These are phyloP conservation scores for Cacoxenus indagator DNA, from an alignment of 2,888 invertebrate species.

Conservation along the genomic window DNA sequence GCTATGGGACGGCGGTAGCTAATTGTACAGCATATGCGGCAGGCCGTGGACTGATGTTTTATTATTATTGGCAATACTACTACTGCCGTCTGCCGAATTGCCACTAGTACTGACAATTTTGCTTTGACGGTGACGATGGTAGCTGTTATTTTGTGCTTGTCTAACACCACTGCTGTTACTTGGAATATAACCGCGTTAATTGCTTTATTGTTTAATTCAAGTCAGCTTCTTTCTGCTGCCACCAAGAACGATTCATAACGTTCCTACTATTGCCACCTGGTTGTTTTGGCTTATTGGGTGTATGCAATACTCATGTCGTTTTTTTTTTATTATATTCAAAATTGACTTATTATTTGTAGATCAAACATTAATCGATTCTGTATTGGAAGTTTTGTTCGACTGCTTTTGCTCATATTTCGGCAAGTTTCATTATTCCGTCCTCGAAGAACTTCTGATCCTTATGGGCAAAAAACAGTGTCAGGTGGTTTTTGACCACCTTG, in stretches of 20 bases:
- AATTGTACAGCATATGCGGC: constrained; percentile 45
- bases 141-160: constrained; percentile 48
- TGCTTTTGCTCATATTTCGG: too few species aligned
- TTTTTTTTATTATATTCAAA: too few species aligned
- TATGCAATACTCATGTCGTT: constrained; percentile 10
- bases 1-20: constrained; percentile 39
- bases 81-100: constrained; percentile 41
- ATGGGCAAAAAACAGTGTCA: too few species aligned
- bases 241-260: constrained; percentile 47
- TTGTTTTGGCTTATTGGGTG: constrained; percentile 65
- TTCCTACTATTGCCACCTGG: constrained; percentile 44
- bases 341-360: too few species aligned
- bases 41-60: constrained; percentile 51
- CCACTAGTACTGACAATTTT: constrained; percentile 52
- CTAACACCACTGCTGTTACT: constrained; percentile 35
- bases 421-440: too few species aligned
- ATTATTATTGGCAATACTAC: constrained; percentile 20
- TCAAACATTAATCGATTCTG: too few species aligned
- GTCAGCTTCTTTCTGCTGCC: constrained; percentile 34
- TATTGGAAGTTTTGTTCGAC: too few species aligned
- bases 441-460: too few species aligned
- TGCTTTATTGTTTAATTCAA: constrained; percentile 27
- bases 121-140: constrained; percentile 58
- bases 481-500: too few species aligned
- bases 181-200: constrained; percentile 42